Percentiles rank a stretch among this genome's conserved stretches.
phyloP scores from a whole-genome alignment of 2,113 vertebrate genomes.

The Aspidoscelis tigris region DNA sequence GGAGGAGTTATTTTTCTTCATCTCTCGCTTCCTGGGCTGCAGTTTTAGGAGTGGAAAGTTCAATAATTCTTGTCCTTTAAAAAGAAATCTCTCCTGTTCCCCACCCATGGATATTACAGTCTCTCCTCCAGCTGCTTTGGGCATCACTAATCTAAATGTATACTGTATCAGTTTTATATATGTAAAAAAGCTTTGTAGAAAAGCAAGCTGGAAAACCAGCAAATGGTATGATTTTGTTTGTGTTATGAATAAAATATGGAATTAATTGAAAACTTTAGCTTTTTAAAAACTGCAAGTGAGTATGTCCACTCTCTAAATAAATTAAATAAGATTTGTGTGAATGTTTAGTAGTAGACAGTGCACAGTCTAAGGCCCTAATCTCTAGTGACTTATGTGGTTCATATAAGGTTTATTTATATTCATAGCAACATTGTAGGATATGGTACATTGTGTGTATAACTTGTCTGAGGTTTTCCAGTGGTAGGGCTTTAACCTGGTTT shows the following conservation, averaged over 20 bases:
- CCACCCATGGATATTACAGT: background rate
- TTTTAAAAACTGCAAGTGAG: background rate
- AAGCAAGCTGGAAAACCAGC: background rate
- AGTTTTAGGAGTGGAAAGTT: background rate
- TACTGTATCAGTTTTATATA: background rate
- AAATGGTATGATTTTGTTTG: background rate
- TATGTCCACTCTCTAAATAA: background rate
- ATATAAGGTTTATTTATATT: conserved; percentile 3
- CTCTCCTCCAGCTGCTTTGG: background rate
- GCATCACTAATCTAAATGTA: background rate
- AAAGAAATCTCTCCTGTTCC: background rate
- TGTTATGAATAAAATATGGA: background rate
- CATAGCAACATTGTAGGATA: background rate
- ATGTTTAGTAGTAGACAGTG: background rate
- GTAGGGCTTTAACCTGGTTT: too few species aligned
- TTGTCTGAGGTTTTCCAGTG: background rate
- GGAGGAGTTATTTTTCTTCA: background rate
- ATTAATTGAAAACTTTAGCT: background rate
- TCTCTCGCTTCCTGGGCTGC: background rate
- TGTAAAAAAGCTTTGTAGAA: background rate
- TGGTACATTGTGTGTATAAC: background rate
- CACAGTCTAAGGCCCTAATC: background rate
- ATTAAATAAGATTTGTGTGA: background rate
- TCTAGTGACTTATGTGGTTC: background rate
- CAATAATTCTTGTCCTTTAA: background rate